phyloP scores from a whole-genome alignment of 2,113 vertebrate species.

The Dissostichus mawsoni region DNA sequence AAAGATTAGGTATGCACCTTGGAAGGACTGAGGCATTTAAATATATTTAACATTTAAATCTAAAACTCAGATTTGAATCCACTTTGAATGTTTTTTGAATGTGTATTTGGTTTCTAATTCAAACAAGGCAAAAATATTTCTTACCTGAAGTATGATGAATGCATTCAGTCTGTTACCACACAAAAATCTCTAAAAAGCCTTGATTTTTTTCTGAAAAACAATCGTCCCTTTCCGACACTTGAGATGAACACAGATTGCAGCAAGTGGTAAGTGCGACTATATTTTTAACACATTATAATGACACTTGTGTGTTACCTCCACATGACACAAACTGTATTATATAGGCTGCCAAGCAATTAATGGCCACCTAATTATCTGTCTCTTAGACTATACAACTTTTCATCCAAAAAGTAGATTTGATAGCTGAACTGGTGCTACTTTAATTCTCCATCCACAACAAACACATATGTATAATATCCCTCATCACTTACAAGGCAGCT shows the following conservation, averaged over 20 bases:
- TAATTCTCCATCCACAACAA: slow-evolving; percentile 5
- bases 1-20: not conserved
- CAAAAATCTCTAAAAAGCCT: no score
- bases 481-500: not conserved
- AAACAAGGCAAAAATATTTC: no score
- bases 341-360: slow-evolving; percentile 9
- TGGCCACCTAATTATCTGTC: not conserved
- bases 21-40: not conserved
- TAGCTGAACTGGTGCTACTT: not conserved
- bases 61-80: no score
- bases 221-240: not conserved
- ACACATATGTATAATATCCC: not conserved
- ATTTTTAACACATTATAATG: not conserved
- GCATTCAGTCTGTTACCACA: not conserved
- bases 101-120: not conserved
- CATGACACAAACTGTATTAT: slow-evolving; percentile 13
- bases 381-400: not conserved
- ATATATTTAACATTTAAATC: no score
- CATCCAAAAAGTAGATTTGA: not conserved
- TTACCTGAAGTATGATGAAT: no score
- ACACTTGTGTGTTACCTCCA: not conserved
- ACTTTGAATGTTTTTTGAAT: not conserved
- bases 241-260: not conserved
- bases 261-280: not conserved
- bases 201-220: no score